phyloP scores from a whole-genome alignment of 2,113 vertebrate genomes.

The Fregata magnificens region DNA sequence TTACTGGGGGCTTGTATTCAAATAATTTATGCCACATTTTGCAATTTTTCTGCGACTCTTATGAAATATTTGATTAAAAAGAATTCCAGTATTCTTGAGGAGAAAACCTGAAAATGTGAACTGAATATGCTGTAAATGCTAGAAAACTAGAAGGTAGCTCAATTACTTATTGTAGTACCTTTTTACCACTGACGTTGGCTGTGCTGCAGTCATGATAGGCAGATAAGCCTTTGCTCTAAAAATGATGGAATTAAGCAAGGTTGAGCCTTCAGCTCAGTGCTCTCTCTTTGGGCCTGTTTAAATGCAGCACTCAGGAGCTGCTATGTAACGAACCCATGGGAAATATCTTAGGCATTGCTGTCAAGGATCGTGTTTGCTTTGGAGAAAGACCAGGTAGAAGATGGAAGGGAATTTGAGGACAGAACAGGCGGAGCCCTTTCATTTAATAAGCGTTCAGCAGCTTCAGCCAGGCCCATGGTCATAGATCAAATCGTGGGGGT shows the following conservation, averaged over 20 bases:
- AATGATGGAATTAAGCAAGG: background rate
- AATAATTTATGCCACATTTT: background rate
- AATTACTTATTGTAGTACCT: background rate
- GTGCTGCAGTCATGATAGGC: background rate
- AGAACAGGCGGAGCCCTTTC: background rate
- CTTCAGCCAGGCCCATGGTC: background rate
- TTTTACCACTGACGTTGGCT: background rate
- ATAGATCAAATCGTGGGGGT: background rate
- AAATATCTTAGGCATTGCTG: background rate
- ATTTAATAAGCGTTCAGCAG: background rate
- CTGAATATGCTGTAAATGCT: background rate
- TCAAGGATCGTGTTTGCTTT: background rate
- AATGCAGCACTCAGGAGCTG: background rate
- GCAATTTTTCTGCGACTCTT: background rate
- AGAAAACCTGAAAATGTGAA: background rate
- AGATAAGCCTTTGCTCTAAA: background rate
- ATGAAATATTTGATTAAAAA: background rate
- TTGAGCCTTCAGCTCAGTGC: background rate
- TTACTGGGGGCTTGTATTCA: background rate
- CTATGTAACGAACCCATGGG: background rate
- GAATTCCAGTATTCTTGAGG: background rate
- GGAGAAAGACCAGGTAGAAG: background rate
- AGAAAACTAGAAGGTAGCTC: background rate
- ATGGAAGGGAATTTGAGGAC: background rate
- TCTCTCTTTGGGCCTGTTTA: background rate